phyloP scores from a whole-genome alignment of 1,140 invertebrate genomes.

The Pseudachorutes palmiensis region DNA sequence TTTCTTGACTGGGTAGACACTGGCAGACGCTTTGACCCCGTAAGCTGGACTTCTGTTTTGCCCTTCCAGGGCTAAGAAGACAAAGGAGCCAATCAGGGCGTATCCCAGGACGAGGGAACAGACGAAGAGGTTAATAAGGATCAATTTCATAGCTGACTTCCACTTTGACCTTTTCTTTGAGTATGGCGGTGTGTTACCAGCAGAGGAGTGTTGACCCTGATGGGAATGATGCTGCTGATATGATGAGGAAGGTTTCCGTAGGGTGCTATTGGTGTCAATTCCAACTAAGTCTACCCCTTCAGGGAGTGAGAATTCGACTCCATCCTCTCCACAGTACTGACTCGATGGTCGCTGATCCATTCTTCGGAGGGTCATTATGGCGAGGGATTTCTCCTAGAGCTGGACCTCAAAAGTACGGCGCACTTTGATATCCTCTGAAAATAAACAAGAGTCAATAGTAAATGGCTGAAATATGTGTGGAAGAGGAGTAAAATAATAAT shows the following conservation, averaged over 20 bases:
- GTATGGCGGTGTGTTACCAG: background rate
- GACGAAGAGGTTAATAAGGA: conserved; percentile 74
- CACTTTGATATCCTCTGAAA: too few species aligned
- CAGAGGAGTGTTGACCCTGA: background rate
- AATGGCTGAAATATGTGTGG: too few species aligned
- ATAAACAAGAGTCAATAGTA: too few species aligned
- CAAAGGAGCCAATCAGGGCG: conserved; percentile 81
- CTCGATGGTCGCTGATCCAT: conserved; percentile 30
- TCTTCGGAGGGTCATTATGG: conserved; percentile 1
- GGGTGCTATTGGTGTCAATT: conserved; percentile 25
- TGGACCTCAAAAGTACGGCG: background rate
- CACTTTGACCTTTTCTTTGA: conserved; percentile 1
- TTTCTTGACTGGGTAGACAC: conserved; percentile 41
- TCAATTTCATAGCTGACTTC: conserved; percentile 32
- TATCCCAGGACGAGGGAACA: conserved; percentile 79
- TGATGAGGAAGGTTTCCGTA: background rate
- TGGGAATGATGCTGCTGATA: conserved; percentile 3
- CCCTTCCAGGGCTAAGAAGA: conserved; percentile 83
- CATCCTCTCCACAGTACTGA: conserved; percentile 36
- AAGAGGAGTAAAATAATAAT: too few species aligned
- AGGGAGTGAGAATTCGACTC: conserved; percentile 35
- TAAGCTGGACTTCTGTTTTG: conserved; percentile 53
- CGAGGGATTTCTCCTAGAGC: background rate
- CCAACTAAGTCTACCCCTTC: conserved; percentile 37
- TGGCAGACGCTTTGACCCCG: conserved; percentile 46